A percentile compares a stretch with the other conserved stretches of the same genome.
Evolutionary conservation across 2,113 vertebrate species (phyloP).

Genomic region (Cariama cristata): DNA sequence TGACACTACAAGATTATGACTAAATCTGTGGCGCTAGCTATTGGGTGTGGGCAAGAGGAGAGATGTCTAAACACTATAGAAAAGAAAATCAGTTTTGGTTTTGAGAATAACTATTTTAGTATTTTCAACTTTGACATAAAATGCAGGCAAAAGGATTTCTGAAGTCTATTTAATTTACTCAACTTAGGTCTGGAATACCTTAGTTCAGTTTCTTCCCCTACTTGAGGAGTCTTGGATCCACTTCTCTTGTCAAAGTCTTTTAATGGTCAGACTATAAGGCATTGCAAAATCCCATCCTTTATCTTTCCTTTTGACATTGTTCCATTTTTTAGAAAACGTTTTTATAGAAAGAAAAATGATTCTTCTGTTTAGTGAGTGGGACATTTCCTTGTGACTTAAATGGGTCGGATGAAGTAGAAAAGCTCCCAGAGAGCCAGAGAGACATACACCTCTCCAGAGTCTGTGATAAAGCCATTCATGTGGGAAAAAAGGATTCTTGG

Average conservation of each 20-base stretch:
- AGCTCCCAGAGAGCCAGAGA: neutral
- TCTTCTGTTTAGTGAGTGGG: neutral
- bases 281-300: neutral
- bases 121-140: neutral
- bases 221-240: neutral
- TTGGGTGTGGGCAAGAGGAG: neutral
- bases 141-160: neutral
- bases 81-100: neutral
- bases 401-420: neutral
- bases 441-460: neutral
- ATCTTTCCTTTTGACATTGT: neutral
- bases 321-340: neutral
- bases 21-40: neutral
- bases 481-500: neutral
- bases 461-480: neutral
- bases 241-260: neutral
- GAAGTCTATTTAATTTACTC: neutral
- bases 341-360: neutral
- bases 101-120: neutral
- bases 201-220: neutral
- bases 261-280: neutral
- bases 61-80: neutral
- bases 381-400: neutral
- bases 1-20: neutral
- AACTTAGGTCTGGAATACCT: neutral